Conservation (phyloP, 2,113 vertebrate genomes). For the Leptocoma aspasia region DNA sequence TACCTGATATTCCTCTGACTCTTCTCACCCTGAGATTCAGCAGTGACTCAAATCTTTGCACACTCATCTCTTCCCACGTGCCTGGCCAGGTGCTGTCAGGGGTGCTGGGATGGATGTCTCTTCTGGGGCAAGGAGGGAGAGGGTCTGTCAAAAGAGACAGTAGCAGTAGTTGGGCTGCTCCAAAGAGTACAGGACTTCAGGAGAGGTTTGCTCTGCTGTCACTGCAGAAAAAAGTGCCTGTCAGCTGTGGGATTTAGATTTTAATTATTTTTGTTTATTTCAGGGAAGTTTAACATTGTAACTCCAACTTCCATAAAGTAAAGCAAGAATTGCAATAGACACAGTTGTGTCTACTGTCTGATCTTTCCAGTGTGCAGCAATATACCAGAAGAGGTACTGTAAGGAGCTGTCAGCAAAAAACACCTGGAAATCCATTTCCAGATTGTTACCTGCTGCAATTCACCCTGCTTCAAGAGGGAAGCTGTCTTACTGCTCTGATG, state of each 20-base stretch:
- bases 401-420: neutral
- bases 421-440: neutral
- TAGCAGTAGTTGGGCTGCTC: neutral
- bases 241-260: too few relatives aligned
- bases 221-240: neutral
- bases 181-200: neutral
- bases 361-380: neutral
- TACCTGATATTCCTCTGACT: neutral
- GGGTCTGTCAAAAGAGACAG: neutral
- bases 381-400: neutral
- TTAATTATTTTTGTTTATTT: too few relatives aligned
- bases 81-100: fast-evolving
- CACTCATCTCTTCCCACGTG: fast-evolving
- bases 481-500: neutral
- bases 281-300: too few relatives aligned
- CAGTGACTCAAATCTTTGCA: neutral
- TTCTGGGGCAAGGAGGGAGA: neutral
- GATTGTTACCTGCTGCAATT: neutral
- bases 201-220: neutral
- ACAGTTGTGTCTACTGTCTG: neutral
- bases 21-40: neutral
- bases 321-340: neutral
- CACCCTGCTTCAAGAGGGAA: neutral
- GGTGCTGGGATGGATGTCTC: neutral
- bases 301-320: too few relatives aligned